Conservation (phyloP, 2,113 vertebrate genomes). For the Hemiscyllium ocellatum region DNA sequence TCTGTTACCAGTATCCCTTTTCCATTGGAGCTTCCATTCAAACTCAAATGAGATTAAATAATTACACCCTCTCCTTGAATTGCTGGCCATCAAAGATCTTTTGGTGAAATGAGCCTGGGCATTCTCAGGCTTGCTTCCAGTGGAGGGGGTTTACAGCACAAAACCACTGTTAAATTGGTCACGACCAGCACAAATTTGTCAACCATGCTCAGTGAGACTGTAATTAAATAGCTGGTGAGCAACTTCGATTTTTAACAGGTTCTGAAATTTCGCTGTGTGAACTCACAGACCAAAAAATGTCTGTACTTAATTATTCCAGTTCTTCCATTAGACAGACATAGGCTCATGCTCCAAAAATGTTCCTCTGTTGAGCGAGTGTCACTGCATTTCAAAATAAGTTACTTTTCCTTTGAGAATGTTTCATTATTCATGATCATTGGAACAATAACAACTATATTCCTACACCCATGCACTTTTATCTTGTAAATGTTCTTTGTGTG, state of each 20-base stretch:
- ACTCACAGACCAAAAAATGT: slow-evolving; percentile 15
- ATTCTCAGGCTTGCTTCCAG: not conserved
- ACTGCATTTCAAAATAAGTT: slow-evolving; percentile 15
- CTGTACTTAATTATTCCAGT: slow-evolving; percentile 11
- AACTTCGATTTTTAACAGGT: slow-evolving; percentile 20
- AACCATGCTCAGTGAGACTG: not conserved
- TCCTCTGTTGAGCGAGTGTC: not conserved
- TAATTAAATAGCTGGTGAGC: slow-evolving; percentile 25
- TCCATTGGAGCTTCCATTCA: not conserved
- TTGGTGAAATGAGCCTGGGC: not conserved
- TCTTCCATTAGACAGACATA: slow-evolving; percentile 1
- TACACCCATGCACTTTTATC: not conserved
- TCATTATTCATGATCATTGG: slow-evolving; percentile 9
- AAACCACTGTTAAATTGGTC: slow-evolving; percentile 7
- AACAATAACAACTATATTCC: not conserved
- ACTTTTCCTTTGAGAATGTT: slow-evolving; percentile 15
- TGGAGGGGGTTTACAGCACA: slow-evolving; percentile 14
- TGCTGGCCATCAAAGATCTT: not conserved
- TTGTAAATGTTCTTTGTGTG: not conserved
- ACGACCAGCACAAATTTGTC: slow-evolving; percentile 23
- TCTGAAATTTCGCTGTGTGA: not conserved
- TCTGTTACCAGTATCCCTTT: not conserved
- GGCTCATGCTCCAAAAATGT: slow-evolving; percentile 31
- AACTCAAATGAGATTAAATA: slow-evolving; percentile 15
- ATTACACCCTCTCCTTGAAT: not conserved